Conservation (phyloP, 2,888 invertebrate species). For the Prionchulus punctatus region DNA sequence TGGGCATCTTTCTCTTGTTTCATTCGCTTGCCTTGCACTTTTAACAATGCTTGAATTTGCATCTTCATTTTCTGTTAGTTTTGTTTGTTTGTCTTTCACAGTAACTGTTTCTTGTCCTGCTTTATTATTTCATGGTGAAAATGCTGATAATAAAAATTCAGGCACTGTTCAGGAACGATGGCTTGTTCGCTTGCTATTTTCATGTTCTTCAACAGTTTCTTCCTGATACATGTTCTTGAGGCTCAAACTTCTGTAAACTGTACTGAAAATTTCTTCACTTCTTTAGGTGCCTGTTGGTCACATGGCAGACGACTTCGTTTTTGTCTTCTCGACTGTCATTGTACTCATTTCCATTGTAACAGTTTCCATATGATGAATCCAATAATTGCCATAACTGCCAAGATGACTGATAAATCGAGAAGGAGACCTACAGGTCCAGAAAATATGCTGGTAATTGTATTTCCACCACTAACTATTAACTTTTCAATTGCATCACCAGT, state of each 20-base stretch:
- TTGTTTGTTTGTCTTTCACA: background rate
- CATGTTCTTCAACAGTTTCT: too few species aligned
- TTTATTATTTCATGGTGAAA: background rate
- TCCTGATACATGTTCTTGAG: too few species aligned
- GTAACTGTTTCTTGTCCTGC: background rate
- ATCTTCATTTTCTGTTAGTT: background rate
- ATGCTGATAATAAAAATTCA: too few species aligned
- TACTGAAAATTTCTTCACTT: too few species aligned
- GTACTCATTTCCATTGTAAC: background rate
- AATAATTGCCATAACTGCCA: background rate
- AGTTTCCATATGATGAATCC: background rate
- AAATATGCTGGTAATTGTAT: background rate
- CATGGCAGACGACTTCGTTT: too few species aligned
- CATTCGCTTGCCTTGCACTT: background rate
- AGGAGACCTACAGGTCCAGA: background rate
- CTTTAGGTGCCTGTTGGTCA: too few species aligned
- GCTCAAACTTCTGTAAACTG: too few species aligned
- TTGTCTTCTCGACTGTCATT: too few species aligned
- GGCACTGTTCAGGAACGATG: too few species aligned
- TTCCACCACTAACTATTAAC: background rate
- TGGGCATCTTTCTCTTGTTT: background rate
- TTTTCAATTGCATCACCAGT: background rate
- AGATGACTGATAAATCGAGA: background rate
- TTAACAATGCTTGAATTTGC: background rate
- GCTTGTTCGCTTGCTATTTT: too few species aligned